A percentile compares a stretch with the other conserved stretches of the same genome.
These are phyloP conservation scores for Euplagia quadripunctaria DNA, from an alignment of 2,888 invertebrate genomes.

Conservation along the genomic window DNA sequence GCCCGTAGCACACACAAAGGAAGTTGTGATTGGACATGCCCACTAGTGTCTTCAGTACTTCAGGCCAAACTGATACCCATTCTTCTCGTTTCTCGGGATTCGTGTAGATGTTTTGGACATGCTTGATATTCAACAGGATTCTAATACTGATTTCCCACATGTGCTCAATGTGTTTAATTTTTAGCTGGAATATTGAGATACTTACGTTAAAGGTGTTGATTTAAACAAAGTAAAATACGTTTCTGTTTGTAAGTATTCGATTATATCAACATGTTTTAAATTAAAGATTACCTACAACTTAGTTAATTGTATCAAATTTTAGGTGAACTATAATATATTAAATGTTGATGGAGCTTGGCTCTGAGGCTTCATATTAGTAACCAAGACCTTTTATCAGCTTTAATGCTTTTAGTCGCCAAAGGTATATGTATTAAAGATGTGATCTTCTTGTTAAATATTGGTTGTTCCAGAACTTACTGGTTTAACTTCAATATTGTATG, in stretches of 20 bases:
- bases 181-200: constrained; percentile 74
- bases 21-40: constrained; percentile 90
- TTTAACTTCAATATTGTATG: constrained; percentile 85
- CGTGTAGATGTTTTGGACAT: constrained; percentile 89
- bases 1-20: constrained; percentile 89
- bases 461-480: constrained; percentile 73
- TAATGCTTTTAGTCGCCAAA: neutral
- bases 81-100: constrained; percentile 88
- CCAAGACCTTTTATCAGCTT: neutral
- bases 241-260: neutral
- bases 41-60: constrained; percentile 89
- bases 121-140: constrained; percentile 88
- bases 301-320: no score
- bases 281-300: no score
- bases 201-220: neutral
- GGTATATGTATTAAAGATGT: no score
- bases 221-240: neutral
- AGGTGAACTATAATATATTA: no score
- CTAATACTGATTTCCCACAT: constrained; percentile 88
- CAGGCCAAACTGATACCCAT: constrained; percentile 88
- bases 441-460: neutral
- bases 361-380: neutral
- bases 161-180: constrained; percentile 89
- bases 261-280: neutral
- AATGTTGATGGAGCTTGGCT: neutral